Percentiles rank a stretch among this genome's conserved stretches.
Evolutionary conservation across 2,797 vertebrate genomes (phyloP).

Genomic region (Heterohyrax brucei): DNA sequence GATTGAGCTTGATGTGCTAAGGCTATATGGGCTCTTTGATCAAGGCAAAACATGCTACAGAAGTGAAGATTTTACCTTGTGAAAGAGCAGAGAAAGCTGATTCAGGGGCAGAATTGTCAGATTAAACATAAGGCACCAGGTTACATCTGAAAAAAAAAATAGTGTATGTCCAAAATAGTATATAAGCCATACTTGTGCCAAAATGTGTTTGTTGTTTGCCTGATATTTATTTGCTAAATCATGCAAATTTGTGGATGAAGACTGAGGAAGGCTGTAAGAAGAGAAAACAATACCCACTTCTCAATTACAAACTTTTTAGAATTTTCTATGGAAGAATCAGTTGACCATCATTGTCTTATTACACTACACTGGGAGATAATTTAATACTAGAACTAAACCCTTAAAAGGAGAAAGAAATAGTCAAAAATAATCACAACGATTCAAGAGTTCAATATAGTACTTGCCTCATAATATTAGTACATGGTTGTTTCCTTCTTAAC

Average conservation of each 20-base stretch:
- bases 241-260: neutral
- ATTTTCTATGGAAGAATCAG: neutral
- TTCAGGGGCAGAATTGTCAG: neutral
- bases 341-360: neutral
- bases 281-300: neutral
- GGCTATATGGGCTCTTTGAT: neutral
- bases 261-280: neutral
- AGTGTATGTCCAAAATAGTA: neutral
- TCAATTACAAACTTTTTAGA: neutral
- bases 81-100: neutral
- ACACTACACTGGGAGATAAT: neutral
- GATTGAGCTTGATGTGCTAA: neutral
- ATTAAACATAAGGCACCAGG: neutral
- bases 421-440: neutral
- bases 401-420: neutral
- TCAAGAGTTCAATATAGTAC: neutral
- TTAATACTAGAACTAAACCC: neutral
- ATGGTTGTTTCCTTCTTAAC: neutral
- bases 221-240: constrained; percentile 18
- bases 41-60: neutral
- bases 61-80: neutral
- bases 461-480: neutral
- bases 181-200: neutral
- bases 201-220: neutral
- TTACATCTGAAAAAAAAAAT: neutral